Percentiles rank a stretch among this genome's conserved stretches.
Conservation (phyloP, 2,888 invertebrate species). For the Lepidochrysops patricia region DNA sequence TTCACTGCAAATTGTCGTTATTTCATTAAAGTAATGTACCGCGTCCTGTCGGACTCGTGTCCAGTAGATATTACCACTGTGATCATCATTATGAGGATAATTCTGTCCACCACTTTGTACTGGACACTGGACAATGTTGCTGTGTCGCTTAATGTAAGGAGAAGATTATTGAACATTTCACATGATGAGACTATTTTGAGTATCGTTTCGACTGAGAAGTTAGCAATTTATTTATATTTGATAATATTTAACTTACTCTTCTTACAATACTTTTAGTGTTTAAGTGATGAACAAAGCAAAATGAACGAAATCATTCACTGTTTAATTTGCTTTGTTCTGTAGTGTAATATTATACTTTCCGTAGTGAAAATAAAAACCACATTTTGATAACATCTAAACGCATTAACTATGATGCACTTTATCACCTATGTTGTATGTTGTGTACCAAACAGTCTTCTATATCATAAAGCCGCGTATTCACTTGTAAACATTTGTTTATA, state of each 20-base stretch:
- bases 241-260: neutral
- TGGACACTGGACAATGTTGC: neutral
- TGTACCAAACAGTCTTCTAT: too few relatives aligned
- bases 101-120: neutral
- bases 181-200: neutral
- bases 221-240: neutral
- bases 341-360: too few relatives aligned
- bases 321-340: too few relatives aligned
- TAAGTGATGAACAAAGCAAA: neutral
- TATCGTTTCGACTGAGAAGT: neutral
- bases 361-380: too few relatives aligned
- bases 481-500: too few relatives aligned
- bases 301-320: too few relatives aligned
- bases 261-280: neutral
- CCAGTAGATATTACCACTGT: slow-evolving; percentile 35
- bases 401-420: too few relatives aligned
- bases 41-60: slow-evolving; percentile 50
- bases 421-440: too few relatives aligned
- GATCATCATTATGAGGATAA: slow-evolving; percentile 16
- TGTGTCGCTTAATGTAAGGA: neutral
- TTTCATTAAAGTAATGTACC: slow-evolving; percentile 58
- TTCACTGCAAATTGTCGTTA: slow-evolving; percentile 53
- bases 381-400: too few relatives aligned
- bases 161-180: neutral
- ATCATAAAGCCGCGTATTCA: too few relatives aligned